These are phyloP conservation scores for Galerucella pusilla DNA, from an alignment of 2,888 invertebrate genomes.

Conservation along the genomic window DNA sequence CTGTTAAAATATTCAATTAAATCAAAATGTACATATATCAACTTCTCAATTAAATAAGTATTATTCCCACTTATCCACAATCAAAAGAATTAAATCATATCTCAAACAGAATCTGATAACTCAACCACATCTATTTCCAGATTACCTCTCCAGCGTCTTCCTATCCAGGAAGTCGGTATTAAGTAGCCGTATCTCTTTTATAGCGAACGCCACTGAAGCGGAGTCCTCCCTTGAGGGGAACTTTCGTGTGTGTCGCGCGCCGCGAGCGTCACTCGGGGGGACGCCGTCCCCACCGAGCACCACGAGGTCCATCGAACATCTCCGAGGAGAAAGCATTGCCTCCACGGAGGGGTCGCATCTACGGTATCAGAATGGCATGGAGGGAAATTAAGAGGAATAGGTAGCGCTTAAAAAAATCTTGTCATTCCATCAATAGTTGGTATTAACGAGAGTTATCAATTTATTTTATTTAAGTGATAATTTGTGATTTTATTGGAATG, in stretches of 20 bases:
- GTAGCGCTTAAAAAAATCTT: conserved; percentile 21
- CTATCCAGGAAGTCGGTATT: neutral
- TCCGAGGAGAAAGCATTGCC: conserved; percentile 60
- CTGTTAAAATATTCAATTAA: too few species aligned
- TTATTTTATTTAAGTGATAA: too few species aligned
- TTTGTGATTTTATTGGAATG: too few species aligned
- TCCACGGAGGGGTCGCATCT: conserved; percentile 51
- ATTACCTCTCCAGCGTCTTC: neutral
- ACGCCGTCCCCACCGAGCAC: conserved; percentile 48
- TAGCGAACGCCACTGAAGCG: conserved; percentile 32
- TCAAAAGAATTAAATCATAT: neutral
- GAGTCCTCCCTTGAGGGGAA: conserved; percentile 36
- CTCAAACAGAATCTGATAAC: neutral
- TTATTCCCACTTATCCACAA: neutral
- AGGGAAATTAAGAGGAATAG: conserved; percentile 11
- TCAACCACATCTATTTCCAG: neutral
- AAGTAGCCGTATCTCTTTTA: neutral
- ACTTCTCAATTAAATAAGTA: too few species aligned
- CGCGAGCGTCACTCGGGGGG: conserved; percentile 46
- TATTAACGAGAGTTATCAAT: too few species aligned
- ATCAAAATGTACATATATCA: too few species aligned
- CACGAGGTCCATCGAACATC: conserved; percentile 58
- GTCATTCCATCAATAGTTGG: neutral
- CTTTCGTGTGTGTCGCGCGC: conserved; percentile 42
- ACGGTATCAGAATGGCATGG: conserved; percentile 36